Percentiles rank a stretch among this genome's conserved stretches.
These are phyloP conservation scores for Astreopora myriophthalma DNA, from an alignment of 64 coral and sea anemone genomes.

Conservation along the genomic window DNA sequence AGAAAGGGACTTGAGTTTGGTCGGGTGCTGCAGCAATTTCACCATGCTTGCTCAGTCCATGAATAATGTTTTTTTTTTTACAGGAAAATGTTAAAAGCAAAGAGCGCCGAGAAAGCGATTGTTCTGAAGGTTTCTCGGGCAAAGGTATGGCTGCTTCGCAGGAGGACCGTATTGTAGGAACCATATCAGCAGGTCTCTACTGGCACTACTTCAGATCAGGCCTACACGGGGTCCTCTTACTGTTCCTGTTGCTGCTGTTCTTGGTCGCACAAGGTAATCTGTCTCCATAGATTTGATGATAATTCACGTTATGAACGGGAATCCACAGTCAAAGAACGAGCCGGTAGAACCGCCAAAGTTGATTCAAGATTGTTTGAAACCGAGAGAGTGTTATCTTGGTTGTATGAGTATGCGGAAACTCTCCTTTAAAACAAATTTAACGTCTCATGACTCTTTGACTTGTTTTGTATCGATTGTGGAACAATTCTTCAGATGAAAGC, in stretches of 20 bases:
- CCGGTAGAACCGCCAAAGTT: not conserved
- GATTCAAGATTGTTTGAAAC: no score
- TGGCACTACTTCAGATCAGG: conserved; percentile 92
- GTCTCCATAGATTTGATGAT: no score
- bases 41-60: not conserved
- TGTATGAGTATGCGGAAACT: no score
- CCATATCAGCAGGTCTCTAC: conserved; percentile 81
- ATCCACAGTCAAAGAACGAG: no score
- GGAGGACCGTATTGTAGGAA: conserved; percentile 85
- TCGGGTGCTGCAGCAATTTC: no score
- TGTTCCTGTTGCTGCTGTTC: conserved; percentile 72
- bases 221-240: conserved; percentile 67
- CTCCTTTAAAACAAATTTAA: no score
- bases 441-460: no score
- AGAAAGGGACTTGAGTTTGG: no score
- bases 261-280: conserved; percentile 83
- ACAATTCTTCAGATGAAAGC: no score
- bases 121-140: not conserved
- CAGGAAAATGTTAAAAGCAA: conserved; percentile 62
- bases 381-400: no score
- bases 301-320: no score
- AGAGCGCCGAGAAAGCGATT: conserved; percentile 78
- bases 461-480: no score
- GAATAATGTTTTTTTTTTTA: not conserved
- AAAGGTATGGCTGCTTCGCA: conserved; percentile 58